Base-by-base conservation (phyloP, 2,888 invertebrate species). In the Ormyrus pomaceus region DNA sequence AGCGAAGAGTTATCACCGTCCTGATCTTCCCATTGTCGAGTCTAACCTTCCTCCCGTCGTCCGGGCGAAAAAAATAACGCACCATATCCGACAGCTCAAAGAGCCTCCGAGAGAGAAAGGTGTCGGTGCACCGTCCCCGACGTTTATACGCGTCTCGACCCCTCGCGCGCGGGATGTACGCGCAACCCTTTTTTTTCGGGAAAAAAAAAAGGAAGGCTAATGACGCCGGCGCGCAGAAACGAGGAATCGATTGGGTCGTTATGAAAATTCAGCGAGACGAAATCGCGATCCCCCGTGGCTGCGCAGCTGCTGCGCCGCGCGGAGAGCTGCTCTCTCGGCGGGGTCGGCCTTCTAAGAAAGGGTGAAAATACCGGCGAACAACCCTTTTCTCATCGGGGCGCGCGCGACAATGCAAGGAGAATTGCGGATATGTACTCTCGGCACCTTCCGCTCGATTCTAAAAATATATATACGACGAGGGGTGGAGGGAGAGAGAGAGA, bases 241-340 rank as follows among this genome's bases (percentile, higher is more conserved):
- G 77, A 73, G 79, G 69, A 79, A 81, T 78, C 81, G 81, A 81
- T 82, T 70, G 78, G 82, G 64, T 82, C 79, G 79, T 82, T 82
- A 79, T 77, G 75, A 82, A 82, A 82, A 82, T 82, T 79, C 58
- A 79, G 45, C 81, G 73, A 81, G 79, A 76, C 76, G 76, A 74
- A 80, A 53, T 46, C 46, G 13, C 13, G 71, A 72, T 66, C 61
- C 62, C 76, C 71, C 64, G 76, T 77, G 58, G 70, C 56, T 66
- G 46, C 70, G 74, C 81, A 81, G 81, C 81, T 77, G 81, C 72
- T 69, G 61, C 45, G 13, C 13, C 50, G 59, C 45, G 34, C 53
- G 7, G 68, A 68, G 76, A 66, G 80, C 72, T 51, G 72, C 55
- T 48, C 53, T 48, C 6, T n/a, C n/a, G n/a, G 13, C 59, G 19